These are phyloP conservation scores for Myiopsitta monachus DNA, from an alignment of 2,113 vertebrate genomes.

Conservation along the genomic window DNA sequence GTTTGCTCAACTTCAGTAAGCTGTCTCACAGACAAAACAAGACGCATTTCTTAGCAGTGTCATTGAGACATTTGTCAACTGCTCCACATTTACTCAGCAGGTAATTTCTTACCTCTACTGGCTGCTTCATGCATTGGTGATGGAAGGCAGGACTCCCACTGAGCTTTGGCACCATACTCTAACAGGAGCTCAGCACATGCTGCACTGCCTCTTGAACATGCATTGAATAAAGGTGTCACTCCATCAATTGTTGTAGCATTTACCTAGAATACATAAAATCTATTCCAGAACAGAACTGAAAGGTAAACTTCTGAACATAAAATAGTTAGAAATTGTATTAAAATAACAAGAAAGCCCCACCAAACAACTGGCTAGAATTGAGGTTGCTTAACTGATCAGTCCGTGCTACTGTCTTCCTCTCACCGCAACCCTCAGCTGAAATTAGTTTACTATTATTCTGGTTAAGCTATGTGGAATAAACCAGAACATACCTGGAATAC, in stretches of 20 bases:
- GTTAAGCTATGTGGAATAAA: background rate
- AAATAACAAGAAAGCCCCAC: background rate
- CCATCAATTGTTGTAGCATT: conserved; percentile 92
- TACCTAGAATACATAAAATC: conserved; percentile 75
- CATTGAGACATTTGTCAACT: background rate
- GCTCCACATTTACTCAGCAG: background rate
- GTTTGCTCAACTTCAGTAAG: background rate
- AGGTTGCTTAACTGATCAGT: background rate
- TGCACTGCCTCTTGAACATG: conserved; percentile 86
- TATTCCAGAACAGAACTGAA: background rate
- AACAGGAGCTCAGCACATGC: conserved; percentile 86
- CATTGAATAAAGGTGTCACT: conserved; percentile 90
- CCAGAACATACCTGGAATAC: background rate
- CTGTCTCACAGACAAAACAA: background rate
- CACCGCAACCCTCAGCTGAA: background rate
- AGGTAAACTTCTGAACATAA: background rate
- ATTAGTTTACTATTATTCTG: background rate
- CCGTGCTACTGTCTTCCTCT: background rate
- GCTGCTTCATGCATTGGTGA: conserved; percentile 90
- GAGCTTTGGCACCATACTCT: conserved; percentile 88
- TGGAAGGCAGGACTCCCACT: conserved; percentile 82
- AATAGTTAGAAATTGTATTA: background rate
- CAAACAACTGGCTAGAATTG: background rate
- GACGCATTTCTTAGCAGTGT: background rate
- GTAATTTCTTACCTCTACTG: conserved; percentile 81